These are phyloP conservation scores for Caerostris darwini DNA, from an alignment of 1,140 invertebrate genomes.

Conservation along the genomic window DNA sequence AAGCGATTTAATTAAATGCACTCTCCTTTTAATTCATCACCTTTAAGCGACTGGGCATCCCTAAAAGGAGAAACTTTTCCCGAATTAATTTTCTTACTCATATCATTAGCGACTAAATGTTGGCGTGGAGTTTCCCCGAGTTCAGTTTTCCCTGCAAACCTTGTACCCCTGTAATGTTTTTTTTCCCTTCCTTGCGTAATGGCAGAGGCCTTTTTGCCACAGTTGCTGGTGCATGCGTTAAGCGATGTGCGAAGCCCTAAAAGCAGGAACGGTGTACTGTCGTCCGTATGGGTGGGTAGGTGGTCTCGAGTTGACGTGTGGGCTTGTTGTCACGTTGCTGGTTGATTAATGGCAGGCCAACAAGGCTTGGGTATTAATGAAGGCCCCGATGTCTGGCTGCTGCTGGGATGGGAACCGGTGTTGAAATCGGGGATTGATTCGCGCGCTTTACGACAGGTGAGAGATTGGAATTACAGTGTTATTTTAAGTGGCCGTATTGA, in stretches of 20 bases:
- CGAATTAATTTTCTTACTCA: slow-evolving; percentile 75
- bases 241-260: slow-evolving; percentile 18
- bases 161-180: not conserved
- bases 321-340: slow-evolving; percentile 53
- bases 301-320: slow-evolving; percentile 45
- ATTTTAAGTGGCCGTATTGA: not conserved
- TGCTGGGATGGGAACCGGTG: slow-evolving; percentile 32
- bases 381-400: slow-evolving; percentile 18
- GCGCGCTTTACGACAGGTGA: slow-evolving; percentile 7
- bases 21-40: slow-evolving; percentile 73
- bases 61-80: slow-evolving; percentile 57
- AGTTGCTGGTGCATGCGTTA: not conserved
- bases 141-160: not conserved
- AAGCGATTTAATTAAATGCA: slow-evolving; percentile 67
- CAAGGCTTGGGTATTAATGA: slow-evolving; percentile 69
- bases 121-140: not conserved
- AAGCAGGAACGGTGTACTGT: not conserved
- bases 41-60: slow-evolving; percentile 53
- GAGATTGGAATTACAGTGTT: slow-evolving; percentile 9
- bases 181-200: not conserved
- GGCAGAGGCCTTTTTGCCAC: not conserved
- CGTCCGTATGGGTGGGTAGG: slow-evolving; percentile 28
- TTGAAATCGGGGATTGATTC: slow-evolving; percentile 38
- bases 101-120: slow-evolving; percentile 66
- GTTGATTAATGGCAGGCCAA: slow-evolving; percentile 65